phyloP scores from a whole-genome alignment of 1,140 invertebrate genomes.

The Camponotus pennsylvanicus region DNA sequence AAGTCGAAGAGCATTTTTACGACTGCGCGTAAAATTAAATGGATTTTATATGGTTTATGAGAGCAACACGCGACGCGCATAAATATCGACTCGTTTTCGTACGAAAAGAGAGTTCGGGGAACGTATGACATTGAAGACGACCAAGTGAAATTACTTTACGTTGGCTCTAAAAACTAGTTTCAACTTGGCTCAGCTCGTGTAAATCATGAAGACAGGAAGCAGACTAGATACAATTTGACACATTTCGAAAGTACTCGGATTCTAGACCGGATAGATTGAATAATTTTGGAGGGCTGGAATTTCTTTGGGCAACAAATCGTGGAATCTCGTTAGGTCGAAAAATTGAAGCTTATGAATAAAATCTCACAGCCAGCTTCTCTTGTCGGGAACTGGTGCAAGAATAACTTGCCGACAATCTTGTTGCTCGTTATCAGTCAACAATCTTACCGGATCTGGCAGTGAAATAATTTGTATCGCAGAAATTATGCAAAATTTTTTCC shows the following conservation, averaged over 20 bases:
- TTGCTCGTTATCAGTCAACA: background rate
- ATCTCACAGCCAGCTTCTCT: background rate
- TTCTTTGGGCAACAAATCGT: background rate
- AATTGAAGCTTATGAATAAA: background rate
- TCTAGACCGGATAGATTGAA: background rate
- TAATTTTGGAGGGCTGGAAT: conserved; percentile 2
- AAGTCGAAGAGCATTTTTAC: conserved; percentile 56
- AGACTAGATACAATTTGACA: background rate
- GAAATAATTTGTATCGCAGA: background rate
- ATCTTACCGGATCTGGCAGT: background rate
- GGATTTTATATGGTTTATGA: conserved; percentile 66
- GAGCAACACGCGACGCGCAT: conserved; percentile 37
- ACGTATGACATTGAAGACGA: background rate
- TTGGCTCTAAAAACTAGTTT: conserved; percentile 9
- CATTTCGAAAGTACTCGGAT: background rate
- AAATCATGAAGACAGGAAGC: background rate
- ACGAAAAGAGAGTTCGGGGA: background rate
- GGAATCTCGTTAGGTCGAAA: background rate
- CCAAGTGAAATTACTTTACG: conserved; percentile 8
- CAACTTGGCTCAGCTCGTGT: background rate
- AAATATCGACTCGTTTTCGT: conserved; percentile 71
- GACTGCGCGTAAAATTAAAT: conserved; percentile 74
- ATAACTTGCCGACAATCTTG: too few species aligned
- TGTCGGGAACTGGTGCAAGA: too few species aligned
- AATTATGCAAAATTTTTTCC: background rate